Percentiles rank a stretch among this genome's conserved stretches.
Conservation (phyloP, 1,140 invertebrate genomes). For the Heliconius melpomene region DNA sequence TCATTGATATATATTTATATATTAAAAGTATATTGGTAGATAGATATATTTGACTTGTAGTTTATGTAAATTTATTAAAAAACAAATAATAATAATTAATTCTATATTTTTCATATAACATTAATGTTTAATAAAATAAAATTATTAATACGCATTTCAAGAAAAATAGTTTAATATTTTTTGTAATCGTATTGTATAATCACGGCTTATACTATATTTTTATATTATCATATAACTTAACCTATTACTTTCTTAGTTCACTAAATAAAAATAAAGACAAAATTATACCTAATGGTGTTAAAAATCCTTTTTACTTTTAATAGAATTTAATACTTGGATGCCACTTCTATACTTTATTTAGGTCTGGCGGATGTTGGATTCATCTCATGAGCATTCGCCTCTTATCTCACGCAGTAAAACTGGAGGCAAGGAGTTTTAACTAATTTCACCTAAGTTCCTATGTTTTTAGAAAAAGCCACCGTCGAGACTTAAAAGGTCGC, state of each 20-base stretch:
- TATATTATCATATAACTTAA: no score
- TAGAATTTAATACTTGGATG: neutral
- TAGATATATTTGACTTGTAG: neutral
- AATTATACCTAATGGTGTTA: no score
- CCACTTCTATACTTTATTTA: slow-evolving; percentile 35
- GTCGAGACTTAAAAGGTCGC: slow-evolving; percentile 24
- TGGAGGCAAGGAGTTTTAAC: slow-evolving; percentile 31
- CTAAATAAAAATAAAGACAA: no score
- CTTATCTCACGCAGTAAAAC: slow-evolving; percentile 49
- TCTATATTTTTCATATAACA: no score
- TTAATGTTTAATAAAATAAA: no score
- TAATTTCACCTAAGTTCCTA: slow-evolving; percentile 28
- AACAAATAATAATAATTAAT: no score
- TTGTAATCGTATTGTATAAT: no score
- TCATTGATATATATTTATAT: neutral
- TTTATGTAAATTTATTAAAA: neutral
- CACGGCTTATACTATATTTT: no score
- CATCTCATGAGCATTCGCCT: slow-evolving; percentile 60
- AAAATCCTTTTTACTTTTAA: no score
- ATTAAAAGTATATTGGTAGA: neutral
- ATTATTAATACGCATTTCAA: no score
- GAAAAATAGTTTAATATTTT: no score
- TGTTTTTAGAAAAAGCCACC: slow-evolving; percentile 2
- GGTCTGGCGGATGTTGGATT: slow-evolving; percentile 62
- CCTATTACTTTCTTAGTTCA: no score